Evolutionary conservation across 2,113 vertebrate genomes (phyloP), one percentile per base, ranked within the genome.

Genomic region (Solenodon paradoxus): DNA sequence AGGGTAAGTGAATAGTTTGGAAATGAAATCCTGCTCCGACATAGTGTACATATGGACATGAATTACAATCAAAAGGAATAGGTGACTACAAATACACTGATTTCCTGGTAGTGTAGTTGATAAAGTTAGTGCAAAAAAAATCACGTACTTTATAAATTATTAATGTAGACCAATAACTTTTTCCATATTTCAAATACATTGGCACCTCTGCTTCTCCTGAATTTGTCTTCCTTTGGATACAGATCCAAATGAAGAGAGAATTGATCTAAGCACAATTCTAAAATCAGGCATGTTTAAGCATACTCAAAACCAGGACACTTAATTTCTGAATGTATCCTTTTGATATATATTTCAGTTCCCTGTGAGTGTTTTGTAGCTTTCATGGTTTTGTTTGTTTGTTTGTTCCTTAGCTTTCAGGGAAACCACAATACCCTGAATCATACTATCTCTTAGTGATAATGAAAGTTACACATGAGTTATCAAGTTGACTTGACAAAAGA

Each of bases 341-440:
- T 64, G 40, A 59, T 47, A 66, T 26, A 22, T 24, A 72, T n/a
- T 75, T 68, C 63, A 78, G 32, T 35, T 94, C 40, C 28, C 71
- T 53, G 32, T 42, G 30, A 38, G 86, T 85, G 88, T 51, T 89
- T 81, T 79, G n/a, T 32, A 72, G 66, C 66, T 77, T 94, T 83
- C 47, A 45, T 30, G 57, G 42, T 49, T 91, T 85, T 88, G 57
- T 84, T 92, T 84, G 80, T 45, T 87, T 96, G n/a, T n/a, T n/a
- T n/a, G n/a, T 75, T 42, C 38, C 68, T 69, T 88, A 74, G 42
- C 71, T 77, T 69, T 94, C 47, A 68, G 78, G 79, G 45, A 95
- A 92, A 93, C 55, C 20, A 53, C 66, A 68, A 32, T n/a, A 38
- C 75, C 47, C 51, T 79, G 55, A 92, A 40, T 57, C 17, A 80